phyloP scores from a whole-genome alignment of 1,140 invertebrate genomes.

The Ylistrum balloti region DNA sequence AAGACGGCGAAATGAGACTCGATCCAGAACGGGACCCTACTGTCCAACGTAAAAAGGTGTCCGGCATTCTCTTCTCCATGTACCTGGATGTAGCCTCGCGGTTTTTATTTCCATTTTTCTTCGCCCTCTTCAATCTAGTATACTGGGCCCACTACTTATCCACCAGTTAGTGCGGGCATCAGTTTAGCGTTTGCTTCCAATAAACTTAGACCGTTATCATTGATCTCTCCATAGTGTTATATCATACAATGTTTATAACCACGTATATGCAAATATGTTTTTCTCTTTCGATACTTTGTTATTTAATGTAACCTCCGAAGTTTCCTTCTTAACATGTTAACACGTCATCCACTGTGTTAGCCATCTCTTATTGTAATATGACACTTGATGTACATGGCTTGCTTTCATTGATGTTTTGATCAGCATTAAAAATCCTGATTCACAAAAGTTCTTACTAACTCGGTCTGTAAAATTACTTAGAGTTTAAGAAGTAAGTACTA shows the following conservation, averaged over 20 bases:
- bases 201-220: background rate
- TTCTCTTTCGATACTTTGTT: conserved; percentile 18
- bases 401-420: background rate
- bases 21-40: conserved; percentile 59
- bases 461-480: too few species aligned
- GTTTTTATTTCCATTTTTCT: conserved; percentile 83
- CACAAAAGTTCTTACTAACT: background rate
- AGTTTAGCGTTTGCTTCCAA: background rate
- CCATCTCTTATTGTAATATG: background rate
- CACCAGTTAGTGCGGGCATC: background rate
- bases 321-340: background rate
- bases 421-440: background rate
- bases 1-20: conserved; percentile 54
- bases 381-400: background rate
- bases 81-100: conserved; percentile 83
- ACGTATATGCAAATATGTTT: background rate
- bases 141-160: conserved; percentile 84
- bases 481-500: too few species aligned
- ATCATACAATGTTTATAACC: background rate
- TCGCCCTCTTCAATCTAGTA: conserved; percentile 83
- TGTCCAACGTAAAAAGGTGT: conserved; percentile 57
- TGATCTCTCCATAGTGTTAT: background rate
- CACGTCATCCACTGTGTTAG: background rate
- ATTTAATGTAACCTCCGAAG: background rate
- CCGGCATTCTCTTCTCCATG: conserved; percentile 72